phyloP scores from a whole-genome alignment of 2,113 vertebrate genomes.

The Micromys minutus region DNA sequence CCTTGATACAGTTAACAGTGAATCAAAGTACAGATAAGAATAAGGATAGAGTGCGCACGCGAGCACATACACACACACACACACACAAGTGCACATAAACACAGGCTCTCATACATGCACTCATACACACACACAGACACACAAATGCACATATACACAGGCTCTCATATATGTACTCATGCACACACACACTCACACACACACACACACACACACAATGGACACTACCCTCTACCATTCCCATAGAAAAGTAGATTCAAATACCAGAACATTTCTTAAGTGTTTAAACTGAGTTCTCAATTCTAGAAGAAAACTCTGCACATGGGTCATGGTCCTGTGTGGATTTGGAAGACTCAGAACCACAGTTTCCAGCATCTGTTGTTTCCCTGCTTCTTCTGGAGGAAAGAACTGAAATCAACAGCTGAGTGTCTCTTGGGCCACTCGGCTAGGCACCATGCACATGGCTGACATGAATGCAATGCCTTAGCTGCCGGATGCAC shows the following conservation, averaged over 20 bases:
- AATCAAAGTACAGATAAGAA: background rate
- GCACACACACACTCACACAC: background rate
- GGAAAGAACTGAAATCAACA: constrained; percentile 67
- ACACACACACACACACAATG: background rate
- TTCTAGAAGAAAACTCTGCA: background rate
- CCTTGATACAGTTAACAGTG: background rate
- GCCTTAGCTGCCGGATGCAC: constrained; percentile 59
- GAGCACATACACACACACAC: background rate
- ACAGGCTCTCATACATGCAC: too few species aligned
- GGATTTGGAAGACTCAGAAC: background rate
- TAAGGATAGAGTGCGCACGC: background rate
- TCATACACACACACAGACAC: background rate
- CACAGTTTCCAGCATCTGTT: background rate
- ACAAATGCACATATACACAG: too few species aligned
- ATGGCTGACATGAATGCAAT: constrained; percentile 58
- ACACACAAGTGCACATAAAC: too few species aligned
- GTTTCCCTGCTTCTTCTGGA: background rate
- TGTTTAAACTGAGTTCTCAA: background rate
- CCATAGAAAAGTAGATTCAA: background rate
- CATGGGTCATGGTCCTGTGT: background rate
- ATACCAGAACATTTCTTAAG: background rate
- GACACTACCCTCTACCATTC: background rate
- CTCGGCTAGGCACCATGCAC: constrained; percentile 34
- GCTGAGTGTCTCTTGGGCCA: constrained; percentile 53
- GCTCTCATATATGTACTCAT: background rate